Percentiles rank a stretch among this genome's conserved stretches.
These are phyloP conservation scores for Otis tarda DNA, from an alignment of 2,113 vertebrate species.

Conservation along the genomic window DNA sequence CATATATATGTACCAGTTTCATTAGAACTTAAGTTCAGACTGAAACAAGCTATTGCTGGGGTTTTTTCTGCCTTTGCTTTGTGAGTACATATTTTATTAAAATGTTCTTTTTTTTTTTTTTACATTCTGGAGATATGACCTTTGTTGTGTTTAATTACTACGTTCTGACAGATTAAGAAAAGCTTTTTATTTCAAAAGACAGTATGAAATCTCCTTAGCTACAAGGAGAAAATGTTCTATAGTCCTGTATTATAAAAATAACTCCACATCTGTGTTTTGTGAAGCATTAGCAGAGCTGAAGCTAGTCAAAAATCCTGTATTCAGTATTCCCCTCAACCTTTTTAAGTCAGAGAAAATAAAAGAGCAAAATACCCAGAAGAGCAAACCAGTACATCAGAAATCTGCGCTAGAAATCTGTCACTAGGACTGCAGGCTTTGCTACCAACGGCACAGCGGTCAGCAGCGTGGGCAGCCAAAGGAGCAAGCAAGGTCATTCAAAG, in stretches of 20 bases:
- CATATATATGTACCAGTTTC: background rate
- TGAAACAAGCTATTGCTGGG: background rate
- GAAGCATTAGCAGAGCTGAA: background rate
- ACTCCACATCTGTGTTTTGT: background rate
- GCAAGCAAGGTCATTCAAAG: slow-evolving; percentile 24
- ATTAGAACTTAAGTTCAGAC: background rate
- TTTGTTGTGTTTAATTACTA: background rate
- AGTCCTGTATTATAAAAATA: background rate
- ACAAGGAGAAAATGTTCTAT: background rate
- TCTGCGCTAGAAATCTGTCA: slow-evolving; percentile 44
- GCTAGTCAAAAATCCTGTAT: background rate
- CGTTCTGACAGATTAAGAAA: background rate
- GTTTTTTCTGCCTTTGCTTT: background rate
- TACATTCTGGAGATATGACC: background rate
- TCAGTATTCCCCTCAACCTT: background rate
- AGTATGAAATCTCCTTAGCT: background rate
- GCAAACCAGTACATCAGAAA: background rate
- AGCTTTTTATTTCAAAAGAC: background rate
- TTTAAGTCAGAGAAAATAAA: background rate
- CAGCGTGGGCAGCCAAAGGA: background rate
- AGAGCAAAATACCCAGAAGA: background rate
- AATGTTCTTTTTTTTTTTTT: background rate
- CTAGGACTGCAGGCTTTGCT: slow-evolving; percentile 37
- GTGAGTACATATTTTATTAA: background rate
- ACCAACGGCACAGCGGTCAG: slow-evolving; percentile 26